Evolutionary conservation across 2,797 vertebrate species (phyloP), one percentile per base, ranked within the genome.

Genomic region (Miichthys miiuy): DNA sequence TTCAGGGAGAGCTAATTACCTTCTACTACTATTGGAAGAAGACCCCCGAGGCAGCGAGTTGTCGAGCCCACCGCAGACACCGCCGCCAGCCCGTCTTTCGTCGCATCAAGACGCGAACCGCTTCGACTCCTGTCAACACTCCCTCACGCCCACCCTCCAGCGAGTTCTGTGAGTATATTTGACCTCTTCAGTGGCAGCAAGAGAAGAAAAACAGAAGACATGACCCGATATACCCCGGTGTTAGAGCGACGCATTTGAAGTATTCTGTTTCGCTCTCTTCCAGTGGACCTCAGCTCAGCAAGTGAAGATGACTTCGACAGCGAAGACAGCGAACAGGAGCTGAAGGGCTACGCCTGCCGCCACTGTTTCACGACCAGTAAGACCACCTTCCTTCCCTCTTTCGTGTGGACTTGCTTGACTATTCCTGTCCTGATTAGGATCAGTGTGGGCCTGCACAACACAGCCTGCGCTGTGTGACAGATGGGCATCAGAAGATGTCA

Each of bases 1-100:
- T 88, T 65, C 95, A 99, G 98, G 98, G 98, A 56, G 98, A 99
- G 77, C 93, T 99, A 77, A 99, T 99, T 85, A 99, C 98, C 70
- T 99, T 99, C 95, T 99, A 99, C 87, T 99, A 99, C 95, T 99
- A 99, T 89, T 99, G 98, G 98, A 99, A 99, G 96, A 99, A 99
- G 92, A 99, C 98, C 5, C 98, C 98, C 0, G 98, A 99, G 84
- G 98, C 98, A 1, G 98, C 98, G 64, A 98, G 97, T 88, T 99
- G 98, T 75, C 96, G 98, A 80, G 98, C 98, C 42, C 98, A 99
- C 87, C 98, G 98, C 69, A 92, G 98, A 91, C 98, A 99, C 90
- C 97, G 98, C 42, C 95, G 98, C 38, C 98, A 99, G 93, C 98
- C 98, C 0, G 97, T 99, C 90, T 99, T 99, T 94, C 96, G 98